These are phyloP conservation scores for Cynopterus brachyotis DNA, from an alignment of 2,113 vertebrate genomes.

Conservation along the genomic window DNA sequence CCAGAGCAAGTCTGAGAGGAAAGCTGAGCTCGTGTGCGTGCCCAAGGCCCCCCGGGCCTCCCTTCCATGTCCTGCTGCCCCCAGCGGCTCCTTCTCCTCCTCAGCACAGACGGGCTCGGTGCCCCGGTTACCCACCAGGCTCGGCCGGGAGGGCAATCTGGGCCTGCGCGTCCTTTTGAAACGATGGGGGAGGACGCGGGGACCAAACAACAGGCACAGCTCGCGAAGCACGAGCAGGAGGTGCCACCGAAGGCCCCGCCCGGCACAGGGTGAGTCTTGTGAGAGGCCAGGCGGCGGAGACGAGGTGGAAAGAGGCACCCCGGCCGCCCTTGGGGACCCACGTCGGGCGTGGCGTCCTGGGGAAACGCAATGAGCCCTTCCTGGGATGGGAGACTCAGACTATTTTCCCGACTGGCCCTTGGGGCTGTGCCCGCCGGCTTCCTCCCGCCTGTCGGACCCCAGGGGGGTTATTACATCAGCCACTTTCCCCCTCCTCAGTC, in stretches of 20 bases:
- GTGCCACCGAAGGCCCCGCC: no score
- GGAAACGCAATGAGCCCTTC: neutral
- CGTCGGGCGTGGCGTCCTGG: neutral
- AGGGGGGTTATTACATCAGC: neutral
- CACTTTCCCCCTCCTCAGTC: neutral
- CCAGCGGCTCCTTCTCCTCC: neutral
- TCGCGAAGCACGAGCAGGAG: neutral
- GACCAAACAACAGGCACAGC: no score
- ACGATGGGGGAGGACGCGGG: fast-evolving
- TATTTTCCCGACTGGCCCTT: neutral
- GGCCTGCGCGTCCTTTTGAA: neutral
- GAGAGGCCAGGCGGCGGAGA: neutral
- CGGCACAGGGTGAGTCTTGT: neutral
- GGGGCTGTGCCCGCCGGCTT: neutral
- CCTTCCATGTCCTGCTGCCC: neutral
- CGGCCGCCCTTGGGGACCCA: fast-evolving
- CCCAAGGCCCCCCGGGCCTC: no score
- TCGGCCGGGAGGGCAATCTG: fast-evolving
- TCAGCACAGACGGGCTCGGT: neutral
- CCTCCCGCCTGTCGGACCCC: neutral
- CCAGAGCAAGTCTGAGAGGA: neutral
- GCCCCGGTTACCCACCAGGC: neutral
- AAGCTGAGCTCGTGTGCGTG: neutral
- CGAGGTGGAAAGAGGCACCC: neutral
- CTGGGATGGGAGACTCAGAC: neutral